Conservation (phyloP, 2,797 vertebrate species). For the Neosilurus mollespiculum region DNA sequence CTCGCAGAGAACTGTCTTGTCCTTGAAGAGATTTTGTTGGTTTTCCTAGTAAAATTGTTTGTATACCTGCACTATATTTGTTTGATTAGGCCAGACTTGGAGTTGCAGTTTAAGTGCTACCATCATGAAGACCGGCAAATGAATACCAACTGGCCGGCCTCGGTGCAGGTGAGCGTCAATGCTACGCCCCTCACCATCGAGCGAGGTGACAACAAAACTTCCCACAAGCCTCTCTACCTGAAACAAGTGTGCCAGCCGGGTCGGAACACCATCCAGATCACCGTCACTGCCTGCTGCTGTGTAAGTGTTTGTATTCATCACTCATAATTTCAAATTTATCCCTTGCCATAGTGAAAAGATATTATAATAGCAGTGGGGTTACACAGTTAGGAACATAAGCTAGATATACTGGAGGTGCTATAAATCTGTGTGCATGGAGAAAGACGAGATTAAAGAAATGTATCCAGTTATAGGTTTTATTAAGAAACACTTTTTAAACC, state of each 20-base stretch:
- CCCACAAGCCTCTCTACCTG: constrained; percentile 93
- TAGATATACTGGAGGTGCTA: background rate
- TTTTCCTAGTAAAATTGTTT: too few relatives aligned
- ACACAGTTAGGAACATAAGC: background rate
- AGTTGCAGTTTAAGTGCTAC: constrained; percentile 97
- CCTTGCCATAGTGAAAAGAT: background rate
- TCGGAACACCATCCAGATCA: constrained; percentile 96
- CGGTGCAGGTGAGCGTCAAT: constrained; percentile 87
- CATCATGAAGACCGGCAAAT: constrained; percentile 96
- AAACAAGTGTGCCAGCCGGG: constrained; percentile 95
- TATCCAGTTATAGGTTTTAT: background rate
- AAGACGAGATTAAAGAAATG: background rate
- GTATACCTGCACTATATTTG: background rate
- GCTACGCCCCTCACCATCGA: constrained; percentile 91
- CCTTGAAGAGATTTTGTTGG: too few relatives aligned
- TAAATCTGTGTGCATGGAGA: background rate
- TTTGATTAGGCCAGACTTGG: constrained; percentile 84
- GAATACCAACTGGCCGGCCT: constrained; percentile 97
- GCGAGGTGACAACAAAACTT: constrained; percentile 94
- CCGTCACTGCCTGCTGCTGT: constrained; percentile 94
- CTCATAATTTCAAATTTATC: too few relatives aligned
- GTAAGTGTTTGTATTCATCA: constrained; percentile 71
- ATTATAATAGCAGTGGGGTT: background rate
- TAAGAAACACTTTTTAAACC: background rate
- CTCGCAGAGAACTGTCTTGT: background rate